Percentiles rank a stretch among this genome's conserved stretches.
phyloP scores from a whole-genome alignment of 2,113 vertebrate genomes.

The Mormoops blainvillei region DNA sequence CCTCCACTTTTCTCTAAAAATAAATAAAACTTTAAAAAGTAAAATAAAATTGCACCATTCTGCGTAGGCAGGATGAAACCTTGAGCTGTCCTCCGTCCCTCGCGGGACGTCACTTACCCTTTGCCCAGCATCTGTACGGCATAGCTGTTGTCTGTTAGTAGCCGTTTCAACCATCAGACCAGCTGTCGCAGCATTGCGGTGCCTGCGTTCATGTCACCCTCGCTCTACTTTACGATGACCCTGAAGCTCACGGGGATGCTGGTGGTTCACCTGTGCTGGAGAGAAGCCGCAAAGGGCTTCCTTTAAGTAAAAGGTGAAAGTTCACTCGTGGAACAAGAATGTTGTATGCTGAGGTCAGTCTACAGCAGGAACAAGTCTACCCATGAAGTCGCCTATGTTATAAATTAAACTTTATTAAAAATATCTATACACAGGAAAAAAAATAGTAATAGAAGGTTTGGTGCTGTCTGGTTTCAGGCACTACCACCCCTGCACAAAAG shows the following conservation, averaged over 20 bases:
- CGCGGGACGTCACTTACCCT: not conserved
- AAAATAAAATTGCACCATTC: not conserved
- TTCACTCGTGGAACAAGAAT: not conserved
- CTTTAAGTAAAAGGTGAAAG: not conserved
- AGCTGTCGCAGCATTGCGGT: too few species aligned
- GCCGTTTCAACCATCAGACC: not conserved
- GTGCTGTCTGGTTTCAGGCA: not conserved
- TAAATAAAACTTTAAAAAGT: too few species aligned
- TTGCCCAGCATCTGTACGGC: not conserved
- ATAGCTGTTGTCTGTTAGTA: rapidly evolving
- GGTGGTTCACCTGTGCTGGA: not conserved
- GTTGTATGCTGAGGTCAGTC: not conserved
- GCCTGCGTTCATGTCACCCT: not conserved
- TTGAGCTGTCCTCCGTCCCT: not conserved
- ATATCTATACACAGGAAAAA: not conserved
- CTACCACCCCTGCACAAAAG: too few species aligned
- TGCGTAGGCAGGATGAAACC: not conserved
- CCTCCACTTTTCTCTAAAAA: too few species aligned
- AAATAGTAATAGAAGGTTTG: not conserved
- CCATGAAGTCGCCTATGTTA: not conserved
- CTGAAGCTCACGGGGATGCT: not conserved
- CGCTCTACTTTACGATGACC: not conserved
- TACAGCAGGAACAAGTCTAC: not conserved
- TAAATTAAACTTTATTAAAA: not conserved
- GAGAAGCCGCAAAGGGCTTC: not conserved